A percentile compares a stretch with the other conserved stretches of the same genome.
phyloP scores from a whole-genome alignment of 2,113 vertebrate genomes.

The Plecturocebus donacophilus region DNA sequence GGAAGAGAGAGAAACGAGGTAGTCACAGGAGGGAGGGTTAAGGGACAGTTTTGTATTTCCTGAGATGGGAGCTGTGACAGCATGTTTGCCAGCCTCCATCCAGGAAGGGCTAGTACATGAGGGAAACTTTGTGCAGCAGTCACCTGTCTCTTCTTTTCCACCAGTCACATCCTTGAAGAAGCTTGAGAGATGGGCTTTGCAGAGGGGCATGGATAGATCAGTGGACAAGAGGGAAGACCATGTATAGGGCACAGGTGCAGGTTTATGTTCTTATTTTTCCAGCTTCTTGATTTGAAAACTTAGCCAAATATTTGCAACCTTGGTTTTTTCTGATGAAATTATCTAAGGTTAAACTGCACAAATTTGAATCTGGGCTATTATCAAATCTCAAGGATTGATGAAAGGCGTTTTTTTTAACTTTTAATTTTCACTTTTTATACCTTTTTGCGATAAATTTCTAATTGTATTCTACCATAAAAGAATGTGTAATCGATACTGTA shows the following conservation, averaged over 20 bases:
- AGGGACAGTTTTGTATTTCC: not conserved
- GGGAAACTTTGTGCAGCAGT: not conserved
- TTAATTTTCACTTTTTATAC: not conserved
- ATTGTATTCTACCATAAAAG: not conserved
- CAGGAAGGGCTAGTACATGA: not conserved
- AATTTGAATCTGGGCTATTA: not conserved
- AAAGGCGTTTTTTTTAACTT: not conserved
- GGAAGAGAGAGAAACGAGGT: not conserved
- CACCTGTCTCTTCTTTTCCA: not conserved
- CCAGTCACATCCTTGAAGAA: not conserved
- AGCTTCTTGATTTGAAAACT: slow-evolving; percentile 38
- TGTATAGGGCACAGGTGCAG: not conserved
- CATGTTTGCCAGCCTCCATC: not conserved
- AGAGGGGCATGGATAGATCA: not conserved
- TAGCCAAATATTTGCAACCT: not conserved
- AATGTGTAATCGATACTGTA: not conserved
- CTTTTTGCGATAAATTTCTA: not conserved
- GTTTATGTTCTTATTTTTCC: not conserved
- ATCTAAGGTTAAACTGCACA: not conserved
- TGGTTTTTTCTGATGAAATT: not conserved
- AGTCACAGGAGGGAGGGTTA: not conserved
- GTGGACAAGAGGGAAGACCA: not conserved
- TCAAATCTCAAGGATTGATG: not conserved
- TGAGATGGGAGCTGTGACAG: not conserved
- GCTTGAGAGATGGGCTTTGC: not conserved